Evolutionary conservation across 2,797 vertebrate species (phyloP).

Genomic region (Neosilurus mollespiculum): DNA sequence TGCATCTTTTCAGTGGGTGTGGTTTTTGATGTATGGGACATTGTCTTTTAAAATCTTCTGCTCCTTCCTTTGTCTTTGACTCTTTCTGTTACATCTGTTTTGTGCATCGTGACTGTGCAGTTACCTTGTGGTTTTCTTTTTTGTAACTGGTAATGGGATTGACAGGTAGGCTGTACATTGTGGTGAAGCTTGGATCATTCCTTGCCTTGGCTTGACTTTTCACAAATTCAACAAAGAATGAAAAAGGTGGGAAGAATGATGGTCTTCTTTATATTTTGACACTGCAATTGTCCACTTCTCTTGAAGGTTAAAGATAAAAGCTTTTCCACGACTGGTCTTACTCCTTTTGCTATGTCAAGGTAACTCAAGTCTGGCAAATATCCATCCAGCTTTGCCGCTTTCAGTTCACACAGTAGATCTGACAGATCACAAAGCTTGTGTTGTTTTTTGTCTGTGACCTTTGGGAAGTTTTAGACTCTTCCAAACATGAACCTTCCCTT

Average conservation of each 20-base stretch:
- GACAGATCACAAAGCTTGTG: slow-evolving; percentile 26
- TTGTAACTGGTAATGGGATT: neutral
- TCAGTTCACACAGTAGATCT: slow-evolving; percentile 21
- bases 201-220: slow-evolving; percentile 27
- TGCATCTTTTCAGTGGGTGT: slow-evolving; percentile 44
- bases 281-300: neutral
- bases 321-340: slow-evolving; percentile 21
- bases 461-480: slow-evolving; percentile 19
- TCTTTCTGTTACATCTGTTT: slow-evolving; percentile 22
- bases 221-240: slow-evolving; percentile 29
- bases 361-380: slow-evolving; percentile 19
- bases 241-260: slow-evolving; percentile 8
- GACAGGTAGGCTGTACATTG: neutral
- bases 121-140: neutral
- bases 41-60: neutral
- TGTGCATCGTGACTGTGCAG: slow-evolving; percentile 28
- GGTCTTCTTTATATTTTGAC: slow-evolving; percentile 2
- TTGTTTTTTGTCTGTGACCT: slow-evolving; percentile 20
- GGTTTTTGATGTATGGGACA: slow-evolving; percentile 48
- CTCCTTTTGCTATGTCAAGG: slow-evolving; percentile 27
- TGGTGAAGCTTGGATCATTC: slow-evolving; percentile 31
- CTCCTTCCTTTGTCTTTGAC: neutral
- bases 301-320: neutral
- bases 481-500: slow-evolving; percentile 1
- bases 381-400: slow-evolving; percentile 30